Percentiles rank a stretch among this genome's conserved stretches.
phyloP scores from a whole-genome alignment of 2,113 vertebrate species.

The Empidonax traillii region DNA sequence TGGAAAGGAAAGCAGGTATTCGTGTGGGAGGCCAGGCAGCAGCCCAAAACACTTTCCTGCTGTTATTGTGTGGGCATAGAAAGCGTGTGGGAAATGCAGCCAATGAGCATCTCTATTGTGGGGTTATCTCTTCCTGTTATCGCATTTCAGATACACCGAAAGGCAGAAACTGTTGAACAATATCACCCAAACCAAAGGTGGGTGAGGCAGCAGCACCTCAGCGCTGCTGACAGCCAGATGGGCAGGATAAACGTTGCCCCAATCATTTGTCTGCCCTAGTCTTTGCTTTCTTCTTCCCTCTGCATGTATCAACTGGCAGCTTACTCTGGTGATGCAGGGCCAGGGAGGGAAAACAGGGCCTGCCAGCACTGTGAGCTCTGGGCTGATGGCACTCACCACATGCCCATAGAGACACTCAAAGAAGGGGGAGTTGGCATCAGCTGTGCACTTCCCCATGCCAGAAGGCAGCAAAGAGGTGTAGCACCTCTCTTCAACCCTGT shows the following conservation, averaged over 20 bases:
- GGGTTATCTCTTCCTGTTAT: constrained; percentile 27
- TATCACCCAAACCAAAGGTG: not conserved
- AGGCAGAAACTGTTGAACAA: not conserved
- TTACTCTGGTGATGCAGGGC: fast-evolving
- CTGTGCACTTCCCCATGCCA: not conserved
- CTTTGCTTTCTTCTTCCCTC: not conserved
- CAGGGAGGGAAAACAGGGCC: not conserved
- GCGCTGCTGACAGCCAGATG: not conserved
- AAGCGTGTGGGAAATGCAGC: not conserved
- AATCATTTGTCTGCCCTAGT: not conserved
- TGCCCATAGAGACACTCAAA: fast-evolving
- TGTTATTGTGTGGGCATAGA: not conserved
- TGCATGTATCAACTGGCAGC: fast-evolving
- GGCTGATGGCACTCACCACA: fast-evolving
- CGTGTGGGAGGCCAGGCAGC: not conserved
- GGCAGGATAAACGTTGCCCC: fast-evolving
- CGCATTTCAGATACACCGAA: not conserved
- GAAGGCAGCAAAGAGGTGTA: not conserved
- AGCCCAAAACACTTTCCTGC: not conserved
- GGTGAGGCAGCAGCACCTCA: fast-evolving
- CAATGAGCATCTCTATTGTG: not conserved
- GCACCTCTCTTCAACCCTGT: not conserved
- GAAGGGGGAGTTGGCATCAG: fast-evolving
- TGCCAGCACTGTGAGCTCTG: fast-evolving
- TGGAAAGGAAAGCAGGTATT: not conserved